A percentile compares a stretch with the other conserved stretches of the same genome.
These are phyloP conservation scores for Stegodyphus mimosarum DNA, from an alignment of 1,140 invertebrate species.

Conservation along the genomic window DNA sequence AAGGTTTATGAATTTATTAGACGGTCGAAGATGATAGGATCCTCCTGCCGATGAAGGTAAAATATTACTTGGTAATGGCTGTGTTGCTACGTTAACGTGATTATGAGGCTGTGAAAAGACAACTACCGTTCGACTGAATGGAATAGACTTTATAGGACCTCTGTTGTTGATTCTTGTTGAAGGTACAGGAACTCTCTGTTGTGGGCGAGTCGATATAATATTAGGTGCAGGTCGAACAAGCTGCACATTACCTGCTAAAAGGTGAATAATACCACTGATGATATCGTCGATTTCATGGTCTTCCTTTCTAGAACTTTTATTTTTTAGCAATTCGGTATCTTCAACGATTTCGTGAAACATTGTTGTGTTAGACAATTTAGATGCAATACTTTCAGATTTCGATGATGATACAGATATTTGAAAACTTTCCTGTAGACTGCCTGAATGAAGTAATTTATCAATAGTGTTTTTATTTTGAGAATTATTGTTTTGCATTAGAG, in stretches of 20 bases:
- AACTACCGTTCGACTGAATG: constrained; percentile 29
- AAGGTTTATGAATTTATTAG: no score
- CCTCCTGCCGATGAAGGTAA: constrained; percentile 3
- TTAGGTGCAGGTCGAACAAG: constrained; percentile 67
- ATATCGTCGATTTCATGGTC: constrained; percentile 75
- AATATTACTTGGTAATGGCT: constrained; percentile 13
- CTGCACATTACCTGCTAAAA: constrained; percentile 88
- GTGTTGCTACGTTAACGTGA: not conserved
- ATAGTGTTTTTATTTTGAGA: not conserved
- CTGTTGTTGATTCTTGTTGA: constrained; percentile 84
- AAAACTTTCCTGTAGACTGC: not conserved
- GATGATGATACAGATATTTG: not conserved
- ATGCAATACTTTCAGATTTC: not conserved
- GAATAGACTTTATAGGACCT: constrained; percentile 72
- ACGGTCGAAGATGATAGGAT: not conserved
- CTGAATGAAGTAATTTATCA: not conserved
- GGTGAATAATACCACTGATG: constrained; percentile 87
- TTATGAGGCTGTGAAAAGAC: constrained; percentile 49
- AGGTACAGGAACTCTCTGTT: constrained; percentile 58
- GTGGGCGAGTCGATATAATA: constrained; percentile 65
- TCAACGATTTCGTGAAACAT: constrained; percentile 9
- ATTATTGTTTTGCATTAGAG: not conserved
- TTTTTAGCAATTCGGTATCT: not conserved
- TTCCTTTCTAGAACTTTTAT: constrained; percentile 51
- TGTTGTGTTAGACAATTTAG: not conserved